Conservation (phyloP, 2,113 vertebrate species). For the Sturnira hondurensis region DNA sequence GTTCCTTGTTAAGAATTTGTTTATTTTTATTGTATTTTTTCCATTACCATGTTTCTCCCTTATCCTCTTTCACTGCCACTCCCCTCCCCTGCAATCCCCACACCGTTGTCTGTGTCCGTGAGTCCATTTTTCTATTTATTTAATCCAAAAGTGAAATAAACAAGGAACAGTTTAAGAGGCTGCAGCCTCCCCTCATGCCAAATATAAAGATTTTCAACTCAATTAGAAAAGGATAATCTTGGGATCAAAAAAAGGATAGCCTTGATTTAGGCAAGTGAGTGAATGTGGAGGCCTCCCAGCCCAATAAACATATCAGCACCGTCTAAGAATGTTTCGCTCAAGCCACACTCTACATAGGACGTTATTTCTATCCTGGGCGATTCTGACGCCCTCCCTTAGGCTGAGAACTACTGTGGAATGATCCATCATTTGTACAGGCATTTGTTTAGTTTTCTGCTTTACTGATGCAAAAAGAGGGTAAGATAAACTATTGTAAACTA, state of each 20-base stretch:
- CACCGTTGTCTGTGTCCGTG: too few species aligned
- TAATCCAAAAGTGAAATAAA: background rate
- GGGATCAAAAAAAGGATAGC: background rate
- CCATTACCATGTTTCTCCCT: too few species aligned
- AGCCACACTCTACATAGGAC: background rate
- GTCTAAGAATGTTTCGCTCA: background rate
- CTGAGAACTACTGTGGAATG: background rate
- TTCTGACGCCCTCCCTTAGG: background rate
- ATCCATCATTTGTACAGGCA: background rate
- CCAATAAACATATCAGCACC: background rate
- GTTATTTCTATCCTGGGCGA: background rate
- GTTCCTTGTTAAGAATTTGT: background rate
- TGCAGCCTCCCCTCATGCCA: background rate
- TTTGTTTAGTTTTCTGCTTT: background rate
- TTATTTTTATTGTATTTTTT: too few species aligned
- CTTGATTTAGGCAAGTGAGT: background rate
- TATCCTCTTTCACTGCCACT: too few species aligned
- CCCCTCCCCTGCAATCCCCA: too few species aligned
- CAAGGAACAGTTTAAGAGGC: background rate
- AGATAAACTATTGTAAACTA: background rate
- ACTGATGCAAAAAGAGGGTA: background rate
- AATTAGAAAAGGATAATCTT: background rate
- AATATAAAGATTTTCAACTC: background rate
- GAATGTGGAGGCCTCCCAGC: too few species aligned
- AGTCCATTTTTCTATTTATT: too few species aligned